These are phyloP conservation scores for Ephestia elutella DNA, from an alignment of 1,140 invertebrate species.

Conservation along the genomic window DNA sequence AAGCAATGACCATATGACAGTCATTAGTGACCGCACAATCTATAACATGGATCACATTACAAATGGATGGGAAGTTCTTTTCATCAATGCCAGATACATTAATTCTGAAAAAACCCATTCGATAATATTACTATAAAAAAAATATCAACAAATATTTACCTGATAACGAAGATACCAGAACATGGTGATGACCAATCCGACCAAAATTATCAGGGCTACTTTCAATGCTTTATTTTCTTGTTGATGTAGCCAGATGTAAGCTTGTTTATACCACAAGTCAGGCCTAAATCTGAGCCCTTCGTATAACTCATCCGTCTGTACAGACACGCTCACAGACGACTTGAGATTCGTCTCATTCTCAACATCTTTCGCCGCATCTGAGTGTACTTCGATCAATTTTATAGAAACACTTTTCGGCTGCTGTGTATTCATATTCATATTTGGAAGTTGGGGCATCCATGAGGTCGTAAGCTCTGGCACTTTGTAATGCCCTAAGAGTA, in stretches of 20 bases:
- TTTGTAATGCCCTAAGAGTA: slow-evolving; percentile 85
- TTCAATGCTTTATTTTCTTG: slow-evolving; percentile 82
- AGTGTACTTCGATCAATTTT: slow-evolving; percentile 58
- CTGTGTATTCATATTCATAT: slow-evolving; percentile 37
- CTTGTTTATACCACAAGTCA: slow-evolving; percentile 56
- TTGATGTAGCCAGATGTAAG: slow-evolving; percentile 77
- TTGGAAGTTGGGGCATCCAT: slow-evolving; percentile 57
- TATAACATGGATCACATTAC: not conserved
- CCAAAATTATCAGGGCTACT: slow-evolving; percentile 78
- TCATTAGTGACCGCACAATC: not conserved
- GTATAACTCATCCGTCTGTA: slow-evolving; percentile 65
- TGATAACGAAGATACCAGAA: slow-evolving; percentile 82
- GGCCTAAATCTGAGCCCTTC: slow-evolving; percentile 49
- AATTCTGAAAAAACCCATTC: not conserved
- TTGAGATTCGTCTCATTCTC: slow-evolving; percentile 67
- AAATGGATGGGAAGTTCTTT: not conserved
- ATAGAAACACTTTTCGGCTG: slow-evolving; percentile 31
- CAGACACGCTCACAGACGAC: slow-evolving; percentile 56
- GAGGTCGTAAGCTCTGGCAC: slow-evolving; percentile 78
- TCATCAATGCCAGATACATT: not conserved
- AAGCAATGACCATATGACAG: not conserved
- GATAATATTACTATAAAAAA: too few relatives aligned
- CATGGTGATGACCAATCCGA: slow-evolving; percentile 79
- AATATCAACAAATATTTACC: slow-evolving; percentile 44
- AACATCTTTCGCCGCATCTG: slow-evolving; percentile 43